A percentile compares a stretch with the other conserved stretches of the same genome.
Conservation (phyloP, 2,888 invertebrate genomes). For the Portevinia maculata region DNA sequence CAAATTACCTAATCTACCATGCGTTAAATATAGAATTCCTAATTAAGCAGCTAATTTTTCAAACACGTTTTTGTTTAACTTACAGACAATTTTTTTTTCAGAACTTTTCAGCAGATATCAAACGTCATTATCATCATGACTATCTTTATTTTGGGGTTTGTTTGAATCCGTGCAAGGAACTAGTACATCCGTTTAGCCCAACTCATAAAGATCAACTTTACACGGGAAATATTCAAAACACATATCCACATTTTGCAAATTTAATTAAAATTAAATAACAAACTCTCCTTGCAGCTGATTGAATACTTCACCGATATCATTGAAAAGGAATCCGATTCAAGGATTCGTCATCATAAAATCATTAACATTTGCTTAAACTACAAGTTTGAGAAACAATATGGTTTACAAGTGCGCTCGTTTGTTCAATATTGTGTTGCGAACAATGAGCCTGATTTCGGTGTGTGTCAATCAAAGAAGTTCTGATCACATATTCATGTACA, state of each 20-base stretch:
- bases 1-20: no score
- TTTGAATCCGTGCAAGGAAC: constrained; percentile 76
- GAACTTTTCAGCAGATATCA: constrained; percentile 75
- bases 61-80: no score
- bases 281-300: constrained; percentile 75
- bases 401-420: constrained; percentile 76
- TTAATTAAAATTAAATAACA: no score
- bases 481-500: background rate
- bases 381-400: constrained; percentile 74
- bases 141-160: constrained; percentile 79
- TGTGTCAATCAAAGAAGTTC: constrained; percentile 5
- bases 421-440: constrained; percentile 79
- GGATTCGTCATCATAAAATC: constrained; percentile 76
- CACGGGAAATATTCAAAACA: constrained; percentile 63
- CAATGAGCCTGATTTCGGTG: constrained; percentile 74
- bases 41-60: no score
- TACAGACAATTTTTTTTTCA: constrained; percentile 38
- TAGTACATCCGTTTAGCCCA: constrained; percentile 59
- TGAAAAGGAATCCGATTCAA: constrained; percentile 75
- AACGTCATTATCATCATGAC: constrained; percentile 78
- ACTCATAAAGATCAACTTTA: constrained; percentile 72
- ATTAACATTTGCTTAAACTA: constrained; percentile 78
- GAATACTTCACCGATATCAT: constrained; percentile 77
- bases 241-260: no score
- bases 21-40: no score